Conservation (phyloP, 2,797 vertebrate genomes). For the Spatula clypeata region DNA sequence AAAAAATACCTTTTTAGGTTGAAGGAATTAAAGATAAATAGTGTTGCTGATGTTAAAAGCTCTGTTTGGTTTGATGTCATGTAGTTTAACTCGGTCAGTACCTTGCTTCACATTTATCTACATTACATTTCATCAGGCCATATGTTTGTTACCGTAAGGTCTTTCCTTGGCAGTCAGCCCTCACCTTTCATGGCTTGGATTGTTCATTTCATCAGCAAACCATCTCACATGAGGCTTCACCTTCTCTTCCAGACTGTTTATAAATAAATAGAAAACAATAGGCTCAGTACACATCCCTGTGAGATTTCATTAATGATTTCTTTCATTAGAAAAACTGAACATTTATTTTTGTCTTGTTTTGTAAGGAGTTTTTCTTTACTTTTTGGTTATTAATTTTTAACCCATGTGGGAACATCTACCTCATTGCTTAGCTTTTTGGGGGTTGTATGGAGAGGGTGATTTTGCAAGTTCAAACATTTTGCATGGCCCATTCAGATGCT, state of each 20-base stretch:
- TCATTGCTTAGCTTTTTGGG: not conserved
- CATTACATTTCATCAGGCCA: not conserved
- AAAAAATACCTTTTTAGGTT: not conserved
- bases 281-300: not conserved
- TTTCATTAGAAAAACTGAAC: not conserved
- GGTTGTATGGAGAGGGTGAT: accelerated
- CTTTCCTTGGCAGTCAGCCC: not conserved
- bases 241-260: not conserved
- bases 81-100: not conserved
- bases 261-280: not conserved
- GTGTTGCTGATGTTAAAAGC: not conserved
- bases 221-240: not conserved
- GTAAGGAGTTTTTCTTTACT: not conserved
- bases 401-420: not conserved
- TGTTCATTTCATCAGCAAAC: not conserved
- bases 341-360: not conserved
- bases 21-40: not conserved
- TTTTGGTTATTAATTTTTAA: not conserved
- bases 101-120: not conserved
- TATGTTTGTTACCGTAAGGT: not conserved
- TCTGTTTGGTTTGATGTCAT: not conserved
- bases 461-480: not conserved
- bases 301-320: not conserved
- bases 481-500: not conserved
- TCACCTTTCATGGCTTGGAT: not conserved